Conservation (phyloP, 2,113 vertebrate species). For the Coregonus clupeaformis region DNA sequence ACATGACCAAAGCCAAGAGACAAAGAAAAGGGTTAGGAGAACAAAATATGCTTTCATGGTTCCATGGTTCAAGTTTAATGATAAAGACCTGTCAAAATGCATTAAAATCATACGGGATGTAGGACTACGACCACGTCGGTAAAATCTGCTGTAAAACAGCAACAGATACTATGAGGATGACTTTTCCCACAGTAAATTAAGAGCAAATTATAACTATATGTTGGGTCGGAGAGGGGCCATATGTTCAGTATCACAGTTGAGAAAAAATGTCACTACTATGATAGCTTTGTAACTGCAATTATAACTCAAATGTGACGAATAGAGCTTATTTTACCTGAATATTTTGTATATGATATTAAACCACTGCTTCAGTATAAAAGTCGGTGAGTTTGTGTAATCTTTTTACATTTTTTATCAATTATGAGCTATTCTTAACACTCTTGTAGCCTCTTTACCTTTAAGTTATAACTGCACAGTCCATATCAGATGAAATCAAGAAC, state of each 20-base stretch:
- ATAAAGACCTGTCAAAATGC: no score
- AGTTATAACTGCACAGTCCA: slow-evolving; percentile 42
- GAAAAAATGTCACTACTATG: no score
- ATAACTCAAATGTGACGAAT: no score
- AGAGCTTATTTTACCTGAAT: no score
- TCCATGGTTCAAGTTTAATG: background rate
- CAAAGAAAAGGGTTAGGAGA: background rate
- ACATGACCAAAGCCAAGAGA: slow-evolving; percentile 9
- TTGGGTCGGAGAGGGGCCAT: background rate
- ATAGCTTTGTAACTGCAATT: no score
- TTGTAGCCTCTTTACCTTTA: slow-evolving; percentile 35
- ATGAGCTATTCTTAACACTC: slow-evolving; percentile 21
- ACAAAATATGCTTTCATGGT: slow-evolving; percentile 15
- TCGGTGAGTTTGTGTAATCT: background rate
- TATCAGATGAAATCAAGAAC: slow-evolving; percentile 65
- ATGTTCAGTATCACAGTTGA: background rate
- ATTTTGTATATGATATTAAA: no score
- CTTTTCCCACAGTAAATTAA: background rate
- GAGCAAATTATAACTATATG: background rate
- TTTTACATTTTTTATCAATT: background rate
- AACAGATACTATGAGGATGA: background rate
- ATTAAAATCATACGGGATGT: no score
- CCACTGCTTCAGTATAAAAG: background rate
- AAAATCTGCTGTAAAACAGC: background rate
- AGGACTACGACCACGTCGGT: no score